A percentile compares a stretch with the other conserved stretches of the same genome.
Evolutionary conservation across 2,888 invertebrate genomes (phyloP).

Genomic region (Digitonthophagus gazella): DNA sequence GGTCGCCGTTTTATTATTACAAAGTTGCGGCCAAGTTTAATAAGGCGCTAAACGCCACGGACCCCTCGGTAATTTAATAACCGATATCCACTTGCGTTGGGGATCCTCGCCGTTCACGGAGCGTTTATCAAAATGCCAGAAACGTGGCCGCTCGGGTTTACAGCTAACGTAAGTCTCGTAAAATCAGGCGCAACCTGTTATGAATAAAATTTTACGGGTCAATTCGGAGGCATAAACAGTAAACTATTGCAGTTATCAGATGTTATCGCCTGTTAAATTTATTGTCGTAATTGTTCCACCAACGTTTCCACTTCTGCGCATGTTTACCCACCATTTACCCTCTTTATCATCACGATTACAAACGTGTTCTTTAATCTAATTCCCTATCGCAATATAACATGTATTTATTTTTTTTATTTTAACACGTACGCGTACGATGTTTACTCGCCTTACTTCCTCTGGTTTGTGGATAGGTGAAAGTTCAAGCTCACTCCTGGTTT

Average conservation of each 20-base stretch:
- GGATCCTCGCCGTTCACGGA: not conserved
- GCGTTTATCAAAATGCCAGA: constrained; percentile 1
- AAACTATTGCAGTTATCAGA: constrained; percentile 4
- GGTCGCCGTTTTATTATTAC: not conserved
- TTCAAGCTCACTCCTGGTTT: not conserved
- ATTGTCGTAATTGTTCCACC: not conserved
- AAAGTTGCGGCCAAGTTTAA: not conserved
- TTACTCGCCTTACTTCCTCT: not conserved
- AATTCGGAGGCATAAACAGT: constrained; percentile 2
- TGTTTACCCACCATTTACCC: not conserved
- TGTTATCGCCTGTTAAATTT: constrained; percentile 5
- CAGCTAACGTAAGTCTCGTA: constrained; percentile 2
- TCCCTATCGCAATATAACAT: too few species aligned
- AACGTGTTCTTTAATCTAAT: not conserved
- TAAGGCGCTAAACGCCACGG: not conserved
- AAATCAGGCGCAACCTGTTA: constrained; percentile 7
- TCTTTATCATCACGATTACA: not conserved
- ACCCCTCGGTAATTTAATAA: not conserved
- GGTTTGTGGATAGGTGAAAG: not conserved
- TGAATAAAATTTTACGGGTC: constrained; percentile 4
- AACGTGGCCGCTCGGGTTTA: constrained; percentile 5
- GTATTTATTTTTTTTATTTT: too few species aligned
- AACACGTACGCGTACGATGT: too few species aligned
- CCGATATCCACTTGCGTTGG: not conserved
- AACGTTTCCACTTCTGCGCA: not conserved